phyloP scores from a whole-genome alignment of 2,113 vertebrate genomes.

The Forbesichthys agassizii region DNA sequence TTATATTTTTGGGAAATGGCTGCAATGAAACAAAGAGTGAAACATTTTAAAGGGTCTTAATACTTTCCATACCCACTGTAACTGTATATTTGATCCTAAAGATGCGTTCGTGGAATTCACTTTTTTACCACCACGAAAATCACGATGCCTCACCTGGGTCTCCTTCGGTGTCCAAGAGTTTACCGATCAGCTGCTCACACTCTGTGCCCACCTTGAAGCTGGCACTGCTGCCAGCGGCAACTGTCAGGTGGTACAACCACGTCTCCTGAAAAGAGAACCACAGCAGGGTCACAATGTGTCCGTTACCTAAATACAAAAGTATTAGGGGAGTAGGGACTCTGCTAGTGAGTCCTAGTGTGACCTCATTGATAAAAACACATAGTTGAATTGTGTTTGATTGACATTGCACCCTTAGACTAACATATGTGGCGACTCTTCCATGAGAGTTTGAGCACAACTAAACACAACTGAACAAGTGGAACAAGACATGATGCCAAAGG shows the following conservation, averaged over 20 bases:
- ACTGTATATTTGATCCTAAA: too few species aligned
- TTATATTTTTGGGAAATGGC: too few species aligned
- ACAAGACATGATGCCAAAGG: too few species aligned
- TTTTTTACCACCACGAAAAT: not conserved
- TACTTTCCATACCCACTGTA: too few species aligned
- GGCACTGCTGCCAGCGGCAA: constrained; percentile 82
- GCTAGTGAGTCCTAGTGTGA: not conserved
- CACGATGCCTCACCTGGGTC: constrained; percentile 79
- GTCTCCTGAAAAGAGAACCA: constrained; percentile 74
- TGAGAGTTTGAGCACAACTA: too few species aligned
- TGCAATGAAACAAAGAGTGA: too few species aligned
- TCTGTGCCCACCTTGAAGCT: constrained; percentile 82
- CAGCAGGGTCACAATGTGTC: not conserved
- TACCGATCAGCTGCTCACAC: constrained; percentile 84
- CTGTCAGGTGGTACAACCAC: constrained; percentile 86
- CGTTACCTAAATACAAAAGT: not conserved
- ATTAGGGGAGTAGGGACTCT: not conserved
- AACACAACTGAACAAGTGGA: too few species aligned
- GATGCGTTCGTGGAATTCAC: too few species aligned
- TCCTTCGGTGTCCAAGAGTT: constrained; percentile 84
- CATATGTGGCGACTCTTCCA: too few species aligned
- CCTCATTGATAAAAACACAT: too few species aligned
- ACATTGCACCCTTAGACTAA: not conserved
- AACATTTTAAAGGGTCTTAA: too few species aligned
- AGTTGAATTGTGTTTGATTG: too few species aligned